Evolutionary conservation across 2,797 vertebrate species (phyloP), one percentile per base, ranked within the genome.

Genomic region (Lepus oiostolus): DNA sequence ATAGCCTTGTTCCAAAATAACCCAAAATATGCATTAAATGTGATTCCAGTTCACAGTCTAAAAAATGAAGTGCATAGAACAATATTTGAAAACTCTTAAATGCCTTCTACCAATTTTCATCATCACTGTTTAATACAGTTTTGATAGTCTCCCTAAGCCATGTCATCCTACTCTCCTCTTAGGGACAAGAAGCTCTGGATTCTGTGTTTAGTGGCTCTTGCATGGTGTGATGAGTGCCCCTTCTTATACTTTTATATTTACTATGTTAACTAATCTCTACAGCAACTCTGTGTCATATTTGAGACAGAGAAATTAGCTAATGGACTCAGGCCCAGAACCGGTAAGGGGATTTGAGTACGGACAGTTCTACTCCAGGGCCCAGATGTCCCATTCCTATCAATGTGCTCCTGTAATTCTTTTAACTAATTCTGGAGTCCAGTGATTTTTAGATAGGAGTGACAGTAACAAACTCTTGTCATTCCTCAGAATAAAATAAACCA

Each of bases 401-500:
- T 76, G 32, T 60, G 35, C 21, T 60, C 32, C 30, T 79, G 82
- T 89, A 75, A 70, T 84, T 93, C 58, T 35, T 3, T 38, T 88
- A 65, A 65, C 50, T 21, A 90, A 30, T 30, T 90, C 71, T 84
- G 42, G 17, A 82, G 28, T 72, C 30, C 22, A 75, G 38, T 35
- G 35, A 91, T 38, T 47, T 92, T 42, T 65, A 65, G 17, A 21
- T 80, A 62, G 58, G 17, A 67, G 7, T 79, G 12, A 79, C 7
- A 88, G 50, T 35, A 77, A 74, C n/a, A 81, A 86, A 72, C 26
- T 68, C 7, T 12, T 19, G 76, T 91, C 11, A 42, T 16, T 21
- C 47, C 79, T 65, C 35, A 86, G 87, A 85, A 89, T 9, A 89
- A 93, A 93, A 24, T 16, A 35, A 80, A n/a, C 2, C 75, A 80